Conservation (phyloP, 2,888 invertebrate species). For the Deroplatys truncata region DNA sequence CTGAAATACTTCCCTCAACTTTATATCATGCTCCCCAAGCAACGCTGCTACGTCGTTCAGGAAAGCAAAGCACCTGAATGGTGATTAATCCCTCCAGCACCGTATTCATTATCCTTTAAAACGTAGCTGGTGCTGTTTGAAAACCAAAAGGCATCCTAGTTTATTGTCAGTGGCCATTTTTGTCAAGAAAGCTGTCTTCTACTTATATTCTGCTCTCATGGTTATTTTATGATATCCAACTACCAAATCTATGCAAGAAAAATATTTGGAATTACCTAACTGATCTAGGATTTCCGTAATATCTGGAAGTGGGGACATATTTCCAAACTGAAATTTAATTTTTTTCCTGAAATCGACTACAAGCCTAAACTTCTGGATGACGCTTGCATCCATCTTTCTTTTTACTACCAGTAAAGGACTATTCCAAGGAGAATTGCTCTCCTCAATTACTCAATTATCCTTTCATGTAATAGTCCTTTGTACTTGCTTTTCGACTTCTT, state of each 20-base stretch:
- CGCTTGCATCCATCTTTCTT: background rate
- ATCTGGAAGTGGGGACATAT: background rate
- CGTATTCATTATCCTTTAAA: background rate
- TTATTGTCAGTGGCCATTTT: background rate
- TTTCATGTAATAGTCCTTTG: background rate
- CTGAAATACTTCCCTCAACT: constrained; percentile 21
- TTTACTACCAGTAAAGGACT: background rate
- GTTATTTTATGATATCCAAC: background rate
- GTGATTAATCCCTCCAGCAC: background rate
- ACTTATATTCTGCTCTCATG: background rate
- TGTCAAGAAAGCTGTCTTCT: background rate
- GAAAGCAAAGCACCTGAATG: background rate
- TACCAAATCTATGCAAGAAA: background rate
- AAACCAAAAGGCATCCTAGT: too few species aligned
- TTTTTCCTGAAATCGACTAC: background rate
- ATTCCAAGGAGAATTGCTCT: background rate
- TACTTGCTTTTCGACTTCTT: background rate
- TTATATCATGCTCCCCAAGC: background rate
- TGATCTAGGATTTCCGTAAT: background rate
- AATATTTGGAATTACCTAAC: background rate
- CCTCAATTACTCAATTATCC: background rate
- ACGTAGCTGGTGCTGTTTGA: background rate
- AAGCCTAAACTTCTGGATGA: background rate
- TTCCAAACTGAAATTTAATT: background rate
- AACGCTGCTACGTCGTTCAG: background rate